Percentiles rank a stretch among this genome's conserved stretches.
These are phyloP conservation scores for Cassiopea andromeda DNA, from an alignment of 30 jellyfish, hydroid and myxozoan genomes.

Conservation along the genomic window DNA sequence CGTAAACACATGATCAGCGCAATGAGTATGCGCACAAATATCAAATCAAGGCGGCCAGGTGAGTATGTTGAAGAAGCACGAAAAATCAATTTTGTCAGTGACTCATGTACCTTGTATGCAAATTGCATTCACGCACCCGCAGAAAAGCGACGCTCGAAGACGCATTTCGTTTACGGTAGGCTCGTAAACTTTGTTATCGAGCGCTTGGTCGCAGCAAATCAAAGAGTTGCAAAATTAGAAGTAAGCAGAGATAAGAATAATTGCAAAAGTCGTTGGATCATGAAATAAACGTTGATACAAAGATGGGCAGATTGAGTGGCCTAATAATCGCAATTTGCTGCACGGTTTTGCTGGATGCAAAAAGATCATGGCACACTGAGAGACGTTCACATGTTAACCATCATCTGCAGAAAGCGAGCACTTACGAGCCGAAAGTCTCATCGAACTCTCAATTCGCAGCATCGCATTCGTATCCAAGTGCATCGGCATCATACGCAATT, in stretches of 20 bases:
- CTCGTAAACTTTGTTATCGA: conserved; percentile 40
- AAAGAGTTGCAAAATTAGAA: background rate
- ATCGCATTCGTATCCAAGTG: conserved; percentile 19
- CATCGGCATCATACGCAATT: conserved; percentile 34
- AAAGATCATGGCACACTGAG: conserved; percentile 64
- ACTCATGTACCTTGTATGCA: conserved; percentile 50
- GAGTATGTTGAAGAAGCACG: conserved; percentile 36
- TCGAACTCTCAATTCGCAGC: conserved; percentile 25
- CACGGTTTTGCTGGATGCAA: conserved; percentile 34
- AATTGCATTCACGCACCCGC: conserved; percentile 74
- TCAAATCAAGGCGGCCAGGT: conserved; percentile 34
- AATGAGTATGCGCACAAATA: conserved; percentile 45
- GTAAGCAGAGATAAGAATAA: background rate
- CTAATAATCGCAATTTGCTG: conserved; percentile 59
- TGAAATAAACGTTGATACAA: conserved; percentile 28
- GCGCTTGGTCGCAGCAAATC: conserved; percentile 39
- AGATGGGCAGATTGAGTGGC: conserved; percentile 46
- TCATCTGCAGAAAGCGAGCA: conserved; percentile 37
- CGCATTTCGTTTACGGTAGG: conserved; percentile 38
- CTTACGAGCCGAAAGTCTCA: conserved; percentile 31
- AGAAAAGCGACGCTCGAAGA: conserved; percentile 80
- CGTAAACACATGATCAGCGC: background rate
- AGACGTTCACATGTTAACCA: conserved; percentile 59
- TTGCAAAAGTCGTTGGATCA: conserved; percentile 19
- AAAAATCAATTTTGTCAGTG: conserved; percentile 59